Evolutionary conservation across 2,797 vertebrate species (phyloP).

Genomic region (Melanotaenia pygmaea): DNA sequence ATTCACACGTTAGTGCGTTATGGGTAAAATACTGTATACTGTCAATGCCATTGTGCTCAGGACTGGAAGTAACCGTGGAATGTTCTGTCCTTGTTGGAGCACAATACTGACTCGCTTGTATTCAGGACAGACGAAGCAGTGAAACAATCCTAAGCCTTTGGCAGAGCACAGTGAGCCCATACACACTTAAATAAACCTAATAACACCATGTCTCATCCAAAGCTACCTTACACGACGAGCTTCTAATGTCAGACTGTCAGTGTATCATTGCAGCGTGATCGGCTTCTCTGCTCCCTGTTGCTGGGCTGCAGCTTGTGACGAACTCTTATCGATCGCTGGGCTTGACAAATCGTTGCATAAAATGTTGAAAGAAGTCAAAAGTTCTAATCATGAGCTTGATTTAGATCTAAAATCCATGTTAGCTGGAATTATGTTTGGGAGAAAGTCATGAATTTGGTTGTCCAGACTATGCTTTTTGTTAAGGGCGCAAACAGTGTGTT

Average conservation of each 20-base stretch:
- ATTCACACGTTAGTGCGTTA: slow-evolving; percentile 17
- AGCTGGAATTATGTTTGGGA: neutral
- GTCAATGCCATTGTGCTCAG: slow-evolving; percentile 48
- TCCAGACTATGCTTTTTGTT: slow-evolving; percentile 28
- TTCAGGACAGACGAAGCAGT: slow-evolving; percentile 57
- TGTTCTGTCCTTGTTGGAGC: slow-evolving; percentile 47
- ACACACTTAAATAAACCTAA: slow-evolving; percentile 66
- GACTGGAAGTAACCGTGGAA: slow-evolving; percentile 68
- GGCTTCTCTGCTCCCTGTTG: slow-evolving; percentile 43
- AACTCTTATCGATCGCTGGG: slow-evolving; percentile 65
- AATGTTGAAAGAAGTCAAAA: slow-evolving; percentile 55
- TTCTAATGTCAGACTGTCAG: slow-evolving; percentile 56
- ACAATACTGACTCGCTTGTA: slow-evolving; percentile 65
- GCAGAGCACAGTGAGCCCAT: slow-evolving; percentile 54
- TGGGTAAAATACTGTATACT: slow-evolving; percentile 51
- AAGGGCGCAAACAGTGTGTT: slow-evolving; percentile 33
- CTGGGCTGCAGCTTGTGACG: slow-evolving; percentile 51
- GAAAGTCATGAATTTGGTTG: slow-evolving; percentile 7
- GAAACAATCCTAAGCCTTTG: slow-evolving; percentile 63
- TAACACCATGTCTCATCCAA: slow-evolving; percentile 65
- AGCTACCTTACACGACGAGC: slow-evolving; percentile 51
- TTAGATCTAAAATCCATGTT: slow-evolving; percentile 46
- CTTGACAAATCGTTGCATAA: slow-evolving; percentile 56
- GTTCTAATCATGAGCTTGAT: slow-evolving; percentile 39
- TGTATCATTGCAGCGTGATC: slow-evolving; percentile 59